Base-by-base conservation (phyloP, 1,140 invertebrate species). In the Arion vulgaris region DNA sequence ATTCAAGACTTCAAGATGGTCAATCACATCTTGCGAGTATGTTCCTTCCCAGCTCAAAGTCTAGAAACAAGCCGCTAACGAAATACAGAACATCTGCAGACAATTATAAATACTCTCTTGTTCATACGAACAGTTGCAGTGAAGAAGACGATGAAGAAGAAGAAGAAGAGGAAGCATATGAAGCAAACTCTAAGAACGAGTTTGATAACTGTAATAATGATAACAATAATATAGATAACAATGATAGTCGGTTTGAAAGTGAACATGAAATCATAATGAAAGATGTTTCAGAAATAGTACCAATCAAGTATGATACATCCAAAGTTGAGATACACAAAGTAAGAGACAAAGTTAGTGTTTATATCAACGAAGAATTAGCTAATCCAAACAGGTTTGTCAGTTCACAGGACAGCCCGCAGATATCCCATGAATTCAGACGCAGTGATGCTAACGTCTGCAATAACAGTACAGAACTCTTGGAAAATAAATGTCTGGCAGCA, bases 111-210 rank as follows among this genome's bases (percentile, higher is more conserved):
- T 41, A 73, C 23, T 41, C 36, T 26, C 36, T 26, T 9, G 26
- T 39, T 7, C 39, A 11, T 5, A 39, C 36, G 23, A 19, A 39
- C 1, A 73, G 71, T 41, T 36, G 28, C 23, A 28, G 71, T 11
- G 71, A 45, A 39, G 71, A 45, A 73, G 36, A 45, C 13, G 34
- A 45, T 4, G 71, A 45, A 39, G 71, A 45, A 41, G 71, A 45
- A 7, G 71, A 73, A 39, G 71, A 38, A 73, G 71, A 73, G 7
- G 71, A 39, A 39, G 71, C 39, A 39, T 36, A 73, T 9, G 71
- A 73, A 7, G 38, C 39, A 73, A 19, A 73, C 19, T 32, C 0
- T 17, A 28, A 57, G 53, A n/a, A 57, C 9, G 53, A 57, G 23
- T 57, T 4, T 57, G 53, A 23, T 57, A 57, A 19, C 4, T n/a